Evolutionary conservation across 2,888 invertebrate genomes (phyloP).

Genomic region (Orchesellides sinensis): DNA sequence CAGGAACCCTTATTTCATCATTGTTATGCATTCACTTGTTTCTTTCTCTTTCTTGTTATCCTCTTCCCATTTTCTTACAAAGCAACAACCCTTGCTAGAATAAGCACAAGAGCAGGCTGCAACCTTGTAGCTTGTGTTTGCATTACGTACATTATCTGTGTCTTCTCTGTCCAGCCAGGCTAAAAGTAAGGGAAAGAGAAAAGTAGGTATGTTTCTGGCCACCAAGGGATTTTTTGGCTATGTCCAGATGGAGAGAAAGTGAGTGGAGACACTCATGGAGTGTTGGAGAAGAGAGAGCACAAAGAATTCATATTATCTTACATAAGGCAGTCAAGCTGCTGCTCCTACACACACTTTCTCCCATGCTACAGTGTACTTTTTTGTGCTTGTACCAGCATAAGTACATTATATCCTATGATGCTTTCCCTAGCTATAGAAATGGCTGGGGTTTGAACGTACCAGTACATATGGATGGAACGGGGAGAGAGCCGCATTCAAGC

Average conservation of each 20-base stretch:
- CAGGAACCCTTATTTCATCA: constrained; percentile 59
- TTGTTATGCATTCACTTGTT: constrained; percentile 55
- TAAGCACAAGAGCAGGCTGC: too few relatives aligned
- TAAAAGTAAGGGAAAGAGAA: background rate
- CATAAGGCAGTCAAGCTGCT: background rate
- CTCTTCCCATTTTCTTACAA: constrained; percentile 4
- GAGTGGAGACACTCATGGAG: constrained; percentile 37
- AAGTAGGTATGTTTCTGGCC: constrained; percentile 8
- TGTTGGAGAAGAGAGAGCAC: background rate
- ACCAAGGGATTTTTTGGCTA: constrained; percentile 24
- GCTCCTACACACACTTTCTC: background rate
- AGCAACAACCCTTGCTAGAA: background rate
- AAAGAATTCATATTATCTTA: background rate
- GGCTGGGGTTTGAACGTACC: too few relatives aligned
- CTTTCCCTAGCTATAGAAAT: constrained; percentile 6
- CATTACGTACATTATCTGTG: background rate
- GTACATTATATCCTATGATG: background rate
- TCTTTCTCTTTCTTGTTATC: constrained; percentile 38
- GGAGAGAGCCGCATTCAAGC: too few relatives aligned
- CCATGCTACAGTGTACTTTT: background rate
- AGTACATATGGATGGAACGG: too few relatives aligned
- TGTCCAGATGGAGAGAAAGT: constrained; percentile 55
- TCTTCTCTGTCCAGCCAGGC: background rate
- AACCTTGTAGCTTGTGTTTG: too few relatives aligned
- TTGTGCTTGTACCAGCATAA: background rate